Evolutionary conservation across 2,797 vertebrate species (phyloP).

Genomic region (Danionella dracula): DNA sequence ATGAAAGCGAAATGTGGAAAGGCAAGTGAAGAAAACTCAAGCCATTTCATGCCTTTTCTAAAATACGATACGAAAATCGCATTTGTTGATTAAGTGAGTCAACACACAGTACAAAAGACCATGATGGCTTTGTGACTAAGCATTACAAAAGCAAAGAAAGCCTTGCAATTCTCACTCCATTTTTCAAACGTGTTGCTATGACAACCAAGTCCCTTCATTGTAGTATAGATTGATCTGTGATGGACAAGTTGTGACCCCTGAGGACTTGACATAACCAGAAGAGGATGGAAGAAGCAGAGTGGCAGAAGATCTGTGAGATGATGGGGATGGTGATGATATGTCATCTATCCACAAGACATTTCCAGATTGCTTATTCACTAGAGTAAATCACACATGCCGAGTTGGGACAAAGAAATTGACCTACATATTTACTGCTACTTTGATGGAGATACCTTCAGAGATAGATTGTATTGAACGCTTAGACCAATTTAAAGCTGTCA

Average conservation of each 20-base stretch:
- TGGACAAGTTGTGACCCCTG: conserved; percentile 37
- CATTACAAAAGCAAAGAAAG: conserved; percentile 3
- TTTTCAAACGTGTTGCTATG: conserved; percentile 33
- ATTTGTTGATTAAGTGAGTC: no score
- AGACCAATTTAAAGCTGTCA: not conserved
- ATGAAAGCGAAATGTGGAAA: no score
- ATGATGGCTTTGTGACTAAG: not conserved
- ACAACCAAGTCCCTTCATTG: conserved; percentile 35
- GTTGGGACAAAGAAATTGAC: not conserved
- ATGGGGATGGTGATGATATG: conserved; percentile 17
- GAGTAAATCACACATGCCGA: not conserved
- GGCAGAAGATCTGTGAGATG: not conserved
- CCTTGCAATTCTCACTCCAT: not conserved
- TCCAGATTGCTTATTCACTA: not conserved
- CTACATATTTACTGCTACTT: not conserved
- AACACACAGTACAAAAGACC: no score
- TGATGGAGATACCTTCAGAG: not conserved
- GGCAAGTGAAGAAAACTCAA: no score
- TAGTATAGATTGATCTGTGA: conserved; percentile 41
- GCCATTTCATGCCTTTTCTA: no score
- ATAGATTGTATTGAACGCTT: not conserved
- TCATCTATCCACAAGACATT: not conserved
- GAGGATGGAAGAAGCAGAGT: conserved; percentile 6
- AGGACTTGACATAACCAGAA: conserved; percentile 33
- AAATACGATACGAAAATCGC: no score